Evolutionary conservation across 2,888 invertebrate species (phyloP).

Genomic region (Ochropacha duplaris): DNA sequence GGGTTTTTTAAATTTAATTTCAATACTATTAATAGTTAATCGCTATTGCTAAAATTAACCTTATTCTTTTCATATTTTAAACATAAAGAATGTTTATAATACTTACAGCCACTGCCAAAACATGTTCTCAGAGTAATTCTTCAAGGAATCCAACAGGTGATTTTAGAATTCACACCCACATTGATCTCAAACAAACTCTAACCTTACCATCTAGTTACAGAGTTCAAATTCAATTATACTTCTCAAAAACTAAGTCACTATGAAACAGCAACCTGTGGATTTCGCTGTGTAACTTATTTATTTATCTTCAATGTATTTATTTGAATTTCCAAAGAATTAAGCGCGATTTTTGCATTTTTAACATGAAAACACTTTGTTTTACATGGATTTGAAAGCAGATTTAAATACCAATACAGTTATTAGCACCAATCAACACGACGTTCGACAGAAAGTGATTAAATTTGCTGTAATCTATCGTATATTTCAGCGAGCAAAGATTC

Average conservation of each 20-base stretch:
- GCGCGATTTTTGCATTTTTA: neutral
- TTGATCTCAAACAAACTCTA: conserved; percentile 52
- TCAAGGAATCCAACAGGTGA: conserved; percentile 76
- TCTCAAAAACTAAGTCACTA: conserved; percentile 38
- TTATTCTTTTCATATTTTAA: too few relatives aligned
- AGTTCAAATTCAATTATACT: conserved; percentile 56
- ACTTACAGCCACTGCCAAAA: conserved; percentile 75
- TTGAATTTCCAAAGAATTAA: neutral
- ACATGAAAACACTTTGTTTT: neutral
- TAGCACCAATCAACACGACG: neutral
- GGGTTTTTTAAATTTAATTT: too few relatives aligned
- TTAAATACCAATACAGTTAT: neutral
- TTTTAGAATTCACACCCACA: conserved; percentile 65
- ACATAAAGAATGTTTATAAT: conserved; percentile 7
- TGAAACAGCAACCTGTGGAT: conserved; percentile 72
- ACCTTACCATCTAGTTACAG: conserved; percentile 57
- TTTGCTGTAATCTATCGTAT: conserved; percentile 37
- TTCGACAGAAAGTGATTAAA: neutral
- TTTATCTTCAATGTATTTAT: neutral
- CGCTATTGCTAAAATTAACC: neutral
- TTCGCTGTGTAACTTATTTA: conserved; percentile 21
- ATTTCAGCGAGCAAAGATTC: conserved; percentile 48
- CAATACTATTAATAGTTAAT: too few relatives aligned
- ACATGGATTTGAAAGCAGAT: neutral
- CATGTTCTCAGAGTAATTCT: conserved; percentile 66